Percentiles rank a stretch among this genome's conserved stretches.
These are phyloP conservation scores for Lasiommata megera DNA, from an alignment of 2,888 invertebrate species.

Conservation along the genomic window DNA sequence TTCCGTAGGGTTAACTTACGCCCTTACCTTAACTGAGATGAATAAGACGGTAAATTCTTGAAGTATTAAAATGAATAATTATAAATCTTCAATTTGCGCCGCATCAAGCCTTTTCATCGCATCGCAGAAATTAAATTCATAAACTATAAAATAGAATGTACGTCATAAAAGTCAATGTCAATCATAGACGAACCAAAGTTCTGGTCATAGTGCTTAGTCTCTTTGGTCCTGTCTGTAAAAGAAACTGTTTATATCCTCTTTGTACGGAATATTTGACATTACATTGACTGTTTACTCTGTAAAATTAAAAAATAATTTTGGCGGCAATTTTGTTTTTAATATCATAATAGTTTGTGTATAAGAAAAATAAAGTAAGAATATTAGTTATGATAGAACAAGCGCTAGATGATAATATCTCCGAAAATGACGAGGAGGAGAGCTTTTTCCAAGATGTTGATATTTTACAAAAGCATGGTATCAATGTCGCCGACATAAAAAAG, in stretches of 20 bases:
- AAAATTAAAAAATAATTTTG: constrained; percentile 16
- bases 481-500: constrained; percentile 89
- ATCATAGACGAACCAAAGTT: too few relatives aligned
- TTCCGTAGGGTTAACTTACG: constrained; percentile 76
- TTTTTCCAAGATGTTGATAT: constrained; percentile 89
- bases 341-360: constrained; percentile 7
- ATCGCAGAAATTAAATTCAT: constrained; percentile 47
- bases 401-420: constrained; percentile 67
- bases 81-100: constrained; percentile 67
- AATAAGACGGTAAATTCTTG: constrained; percentile 74
- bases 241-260: too few relatives aligned
- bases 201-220: too few relatives aligned
- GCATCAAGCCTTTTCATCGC: constrained; percentile 59
- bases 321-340: constrained; percentile 32
- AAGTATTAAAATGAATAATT: constrained; percentile 57
- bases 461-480: constrained; percentile 82
- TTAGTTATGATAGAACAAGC: constrained; percentile 62
- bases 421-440: constrained; percentile 84
- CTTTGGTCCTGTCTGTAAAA: too few relatives aligned
- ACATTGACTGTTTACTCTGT: neutral
- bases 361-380: neutral
- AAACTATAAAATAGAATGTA: constrained; percentile 13
- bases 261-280: neutral
- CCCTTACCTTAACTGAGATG: constrained; percentile 80
- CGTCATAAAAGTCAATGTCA: constrained; percentile 13